Percentiles rank a stretch among this genome's conserved stretches.
phyloP scores from a whole-genome alignment of 2,113 vertebrate genomes.

The Eidolon helvum region DNA sequence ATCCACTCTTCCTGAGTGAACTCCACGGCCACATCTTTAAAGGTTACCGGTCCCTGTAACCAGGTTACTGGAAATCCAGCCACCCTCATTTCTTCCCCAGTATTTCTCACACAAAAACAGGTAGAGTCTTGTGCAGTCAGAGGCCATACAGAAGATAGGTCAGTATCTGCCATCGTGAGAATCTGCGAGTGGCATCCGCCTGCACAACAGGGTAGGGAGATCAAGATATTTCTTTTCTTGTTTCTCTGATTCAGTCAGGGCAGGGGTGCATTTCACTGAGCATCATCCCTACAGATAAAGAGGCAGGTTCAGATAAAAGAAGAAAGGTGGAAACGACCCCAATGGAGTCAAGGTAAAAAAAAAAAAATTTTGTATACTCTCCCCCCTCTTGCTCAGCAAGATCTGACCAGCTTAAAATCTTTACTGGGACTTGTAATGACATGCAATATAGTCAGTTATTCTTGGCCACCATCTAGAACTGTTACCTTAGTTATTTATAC shows the following conservation, averaged over 20 bases:
- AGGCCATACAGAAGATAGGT: not conserved
- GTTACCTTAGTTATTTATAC: not conserved
- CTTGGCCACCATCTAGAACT: not conserved
- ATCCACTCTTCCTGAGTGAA: conserved; percentile 51
- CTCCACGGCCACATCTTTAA: not conserved
- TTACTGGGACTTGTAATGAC: not conserved
- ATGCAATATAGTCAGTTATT: not conserved
- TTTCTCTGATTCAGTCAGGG: not conserved
- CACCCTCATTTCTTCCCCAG: not conserved
- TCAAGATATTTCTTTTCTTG: not conserved
- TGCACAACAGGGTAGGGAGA: not conserved
- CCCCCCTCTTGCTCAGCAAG: not conserved
- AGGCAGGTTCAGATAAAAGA: conserved; percentile 5
- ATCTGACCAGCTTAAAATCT: not conserved
- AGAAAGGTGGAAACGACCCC: not conserved
- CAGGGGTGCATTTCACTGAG: not conserved
- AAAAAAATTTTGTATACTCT: not conserved
- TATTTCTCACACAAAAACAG: not conserved
- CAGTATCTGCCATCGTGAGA: not conserved
- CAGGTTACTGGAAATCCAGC: not conserved
- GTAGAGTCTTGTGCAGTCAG: not conserved
- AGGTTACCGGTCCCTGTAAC: not conserved
- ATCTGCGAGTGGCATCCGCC: not conserved
- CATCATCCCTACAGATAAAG: not conserved
- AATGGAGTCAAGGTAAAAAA: not conserved